Evolutionary conservation across 1,140 invertebrate genomes (phyloP).

Genomic region (Magallana ariakensis): DNA sequence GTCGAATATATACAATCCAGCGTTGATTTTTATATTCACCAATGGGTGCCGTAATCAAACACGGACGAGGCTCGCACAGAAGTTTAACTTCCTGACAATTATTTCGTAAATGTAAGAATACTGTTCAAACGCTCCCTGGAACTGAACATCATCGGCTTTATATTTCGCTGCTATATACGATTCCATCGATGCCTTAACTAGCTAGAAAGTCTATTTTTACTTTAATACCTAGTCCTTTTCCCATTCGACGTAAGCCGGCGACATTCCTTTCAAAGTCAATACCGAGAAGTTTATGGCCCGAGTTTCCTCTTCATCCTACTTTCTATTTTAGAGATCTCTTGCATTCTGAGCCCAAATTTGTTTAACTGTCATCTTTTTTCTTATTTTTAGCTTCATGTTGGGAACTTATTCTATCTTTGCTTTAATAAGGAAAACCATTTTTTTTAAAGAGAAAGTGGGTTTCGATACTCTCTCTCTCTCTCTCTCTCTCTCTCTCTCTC

Average conservation of each 20-base stretch:
- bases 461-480: no score
- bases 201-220: slow-evolving; percentile 19
- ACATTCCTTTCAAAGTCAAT: slow-evolving; percentile 16
- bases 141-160: background rate
- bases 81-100: no score
- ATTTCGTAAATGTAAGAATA: no score
- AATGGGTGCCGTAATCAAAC: no score
- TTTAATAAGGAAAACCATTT: no score
- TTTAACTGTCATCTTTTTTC: background rate
- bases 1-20: no score
- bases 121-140: no score
- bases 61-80: no score
- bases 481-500: no score
- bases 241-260: background rate
- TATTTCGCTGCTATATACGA: background rate
- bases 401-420: no score
- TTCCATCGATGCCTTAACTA: slow-evolving; percentile 3
- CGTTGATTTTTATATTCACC: no score
- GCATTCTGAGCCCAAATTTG: background rate
- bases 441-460: no score
- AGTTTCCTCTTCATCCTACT: slow-evolving; percentile 26
- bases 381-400: background rate
- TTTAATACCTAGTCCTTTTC: background rate
- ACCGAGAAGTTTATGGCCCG: background rate
- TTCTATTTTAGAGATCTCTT: background rate